These are phyloP conservation scores for Tichodroma muraria DNA, from an alignment of 2,113 vertebrate genomes.

Conservation along the genomic window DNA sequence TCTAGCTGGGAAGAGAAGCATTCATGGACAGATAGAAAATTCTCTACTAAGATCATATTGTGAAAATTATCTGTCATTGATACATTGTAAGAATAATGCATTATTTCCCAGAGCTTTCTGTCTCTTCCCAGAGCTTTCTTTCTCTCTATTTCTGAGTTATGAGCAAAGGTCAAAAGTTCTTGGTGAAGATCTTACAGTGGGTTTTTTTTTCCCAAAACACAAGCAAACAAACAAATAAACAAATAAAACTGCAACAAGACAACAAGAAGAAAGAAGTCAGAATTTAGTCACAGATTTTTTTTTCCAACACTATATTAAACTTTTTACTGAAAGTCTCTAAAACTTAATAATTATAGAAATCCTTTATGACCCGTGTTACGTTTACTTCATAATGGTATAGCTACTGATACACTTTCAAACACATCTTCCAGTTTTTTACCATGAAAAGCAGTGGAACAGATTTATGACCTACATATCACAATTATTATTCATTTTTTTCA, in stretches of 20 bases:
- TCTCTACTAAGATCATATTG: neutral
- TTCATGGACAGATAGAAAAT: neutral
- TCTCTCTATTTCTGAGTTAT: no score
- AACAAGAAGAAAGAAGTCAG: neutral
- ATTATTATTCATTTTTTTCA: neutral
- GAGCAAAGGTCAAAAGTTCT: neutral
- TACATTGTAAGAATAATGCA: neutral
- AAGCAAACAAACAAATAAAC: neutral
- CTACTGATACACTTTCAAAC: neutral
- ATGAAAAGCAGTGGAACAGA: neutral
- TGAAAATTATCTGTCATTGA: neutral
- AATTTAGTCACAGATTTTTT: neutral
- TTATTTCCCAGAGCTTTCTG: neutral
- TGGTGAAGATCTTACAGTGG: neutral
- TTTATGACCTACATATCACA: neutral
- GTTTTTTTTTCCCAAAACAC: rapidly evolving
- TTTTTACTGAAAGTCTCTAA: neutral
- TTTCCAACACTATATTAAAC: neutral
- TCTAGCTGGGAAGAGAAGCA: neutral
- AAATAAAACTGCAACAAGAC: neutral
- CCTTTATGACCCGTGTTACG: neutral
- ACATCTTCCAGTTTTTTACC: neutral
- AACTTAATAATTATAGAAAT: neutral
- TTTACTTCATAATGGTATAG: neutral
- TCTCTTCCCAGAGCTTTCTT: neutral